These are phyloP conservation scores for Chrysemys picta DNA, from an alignment of 2,113 vertebrate genomes.

Conservation along the genomic window DNA sequence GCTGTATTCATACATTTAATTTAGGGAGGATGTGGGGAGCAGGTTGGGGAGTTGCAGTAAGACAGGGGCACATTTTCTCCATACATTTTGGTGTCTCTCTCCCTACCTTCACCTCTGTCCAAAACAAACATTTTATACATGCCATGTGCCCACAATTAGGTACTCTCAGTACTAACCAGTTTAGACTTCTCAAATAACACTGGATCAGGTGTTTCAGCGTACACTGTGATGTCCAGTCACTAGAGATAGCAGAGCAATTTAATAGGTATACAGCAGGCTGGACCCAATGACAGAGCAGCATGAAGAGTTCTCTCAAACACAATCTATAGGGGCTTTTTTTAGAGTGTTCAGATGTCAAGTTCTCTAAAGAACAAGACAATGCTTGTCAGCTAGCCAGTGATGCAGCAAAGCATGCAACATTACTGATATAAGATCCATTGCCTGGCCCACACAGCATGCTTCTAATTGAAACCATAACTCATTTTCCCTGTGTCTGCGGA, in stretches of 20 bases:
- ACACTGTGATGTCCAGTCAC: background rate
- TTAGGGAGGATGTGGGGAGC: background rate
- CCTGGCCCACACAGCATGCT: background rate
- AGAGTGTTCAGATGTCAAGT: background rate
- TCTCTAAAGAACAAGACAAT: background rate
- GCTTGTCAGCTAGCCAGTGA: background rate
- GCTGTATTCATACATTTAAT: background rate
- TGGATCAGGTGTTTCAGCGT: background rate
- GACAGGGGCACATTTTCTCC: background rate
- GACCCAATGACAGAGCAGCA: background rate
- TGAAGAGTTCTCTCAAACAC: background rate
- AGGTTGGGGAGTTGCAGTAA: background rate
- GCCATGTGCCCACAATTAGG: background rate
- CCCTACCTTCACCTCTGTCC: background rate
- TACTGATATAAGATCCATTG: slow-evolving; percentile 18
- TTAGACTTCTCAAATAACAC: background rate
- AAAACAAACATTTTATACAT: background rate
- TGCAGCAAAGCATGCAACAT: background rate
- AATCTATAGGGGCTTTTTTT: background rate
- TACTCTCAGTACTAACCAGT: background rate
- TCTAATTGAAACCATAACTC: slow-evolving; percentile 60
- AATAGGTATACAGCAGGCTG: background rate
- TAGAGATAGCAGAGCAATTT: background rate
- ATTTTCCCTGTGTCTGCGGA: background rate
- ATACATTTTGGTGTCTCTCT: background rate